Conservation (phyloP, 2,113 vertebrate species). For the Porphyrio hochstetteri region DNA sequence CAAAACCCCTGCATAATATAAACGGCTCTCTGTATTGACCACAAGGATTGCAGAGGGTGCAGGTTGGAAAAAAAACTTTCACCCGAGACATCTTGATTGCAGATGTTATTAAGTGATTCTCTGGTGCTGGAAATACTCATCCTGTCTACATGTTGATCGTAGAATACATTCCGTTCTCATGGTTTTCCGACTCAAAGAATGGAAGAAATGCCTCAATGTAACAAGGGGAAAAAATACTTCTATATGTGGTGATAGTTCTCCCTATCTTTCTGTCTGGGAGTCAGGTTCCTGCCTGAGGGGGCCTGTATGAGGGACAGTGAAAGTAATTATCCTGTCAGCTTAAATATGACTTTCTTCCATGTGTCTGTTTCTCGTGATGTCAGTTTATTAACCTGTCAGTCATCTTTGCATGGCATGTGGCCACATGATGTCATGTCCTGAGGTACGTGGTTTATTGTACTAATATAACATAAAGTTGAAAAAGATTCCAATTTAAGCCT, state of each 20-base stretch:
- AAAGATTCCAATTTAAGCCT: neutral
- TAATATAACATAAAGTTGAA: neutral
- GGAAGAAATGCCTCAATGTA: slow-evolving; percentile 36
- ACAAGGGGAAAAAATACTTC: slow-evolving; percentile 1
- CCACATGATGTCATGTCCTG: slow-evolving; percentile 20
- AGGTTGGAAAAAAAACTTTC: neutral
- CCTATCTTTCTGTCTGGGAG: slow-evolving; percentile 22
- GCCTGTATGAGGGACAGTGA: neutral
- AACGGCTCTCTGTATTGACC: neutral
- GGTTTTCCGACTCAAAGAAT: slow-evolving; percentile 3
- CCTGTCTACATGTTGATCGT: slow-evolving; percentile 4
- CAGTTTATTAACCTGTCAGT: slow-evolving; percentile 38
- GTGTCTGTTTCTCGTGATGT: neutral
- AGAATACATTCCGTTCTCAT: slow-evolving; percentile 44
- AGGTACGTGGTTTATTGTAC: neutral
- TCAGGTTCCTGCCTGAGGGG: slow-evolving; percentile 36
- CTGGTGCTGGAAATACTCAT: slow-evolving; percentile 24
- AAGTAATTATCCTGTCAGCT: slow-evolving; percentile 46
- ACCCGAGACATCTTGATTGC: slow-evolving; percentile 47
- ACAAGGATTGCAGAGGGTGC: neutral
- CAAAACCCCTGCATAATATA: neutral
- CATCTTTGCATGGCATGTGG: neutral
- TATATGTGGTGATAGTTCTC: neutral
- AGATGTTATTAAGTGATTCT: slow-evolving; percentile 43
- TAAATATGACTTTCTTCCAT: slow-evolving; percentile 1